Evolutionary conservation across 2,888 invertebrate species (phyloP).

Genomic region (Ormyrus nitidulus): DNA sequence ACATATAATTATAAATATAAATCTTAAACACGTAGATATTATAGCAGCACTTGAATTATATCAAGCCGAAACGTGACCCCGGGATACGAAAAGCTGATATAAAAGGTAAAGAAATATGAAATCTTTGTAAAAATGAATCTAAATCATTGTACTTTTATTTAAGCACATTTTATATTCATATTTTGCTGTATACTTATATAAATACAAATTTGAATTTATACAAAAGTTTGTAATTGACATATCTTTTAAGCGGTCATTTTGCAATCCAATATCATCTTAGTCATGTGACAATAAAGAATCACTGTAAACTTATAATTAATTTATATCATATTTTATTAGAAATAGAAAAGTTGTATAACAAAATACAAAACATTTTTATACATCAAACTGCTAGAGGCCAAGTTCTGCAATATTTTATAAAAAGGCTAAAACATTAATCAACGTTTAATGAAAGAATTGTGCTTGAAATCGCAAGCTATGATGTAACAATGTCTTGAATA

Average conservation of each 20-base stretch:
- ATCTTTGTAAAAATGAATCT: conserved; percentile 52
- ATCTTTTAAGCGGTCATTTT: conserved; percentile 58
- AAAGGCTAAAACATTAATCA: not conserved
- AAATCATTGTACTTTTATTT: conserved; percentile 54
- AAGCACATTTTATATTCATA: conserved; percentile 53
- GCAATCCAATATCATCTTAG: conserved; percentile 62
- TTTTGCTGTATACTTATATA: conserved; percentile 56
- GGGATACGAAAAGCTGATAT: conserved; percentile 37
- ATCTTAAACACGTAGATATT: conserved; percentile 38
- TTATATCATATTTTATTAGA: conserved; percentile 53
- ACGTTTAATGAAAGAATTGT: conserved; percentile 17
- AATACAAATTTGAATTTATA: conserved; percentile 63
- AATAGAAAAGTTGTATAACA: conserved; percentile 54
- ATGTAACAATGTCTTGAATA: conserved; percentile 4
- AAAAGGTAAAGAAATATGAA: conserved; percentile 44
- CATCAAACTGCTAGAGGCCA: conserved; percentile 7
- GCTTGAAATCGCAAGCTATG: conserved; percentile 26
- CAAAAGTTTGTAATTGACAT: conserved; percentile 65
- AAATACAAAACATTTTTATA: conserved; percentile 46
- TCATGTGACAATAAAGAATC: conserved; percentile 68
- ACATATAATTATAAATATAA: conserved; percentile 55
- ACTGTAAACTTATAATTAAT: conserved; percentile 57
- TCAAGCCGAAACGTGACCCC: conserved; percentile 48
- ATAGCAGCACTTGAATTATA: conserved; percentile 49
- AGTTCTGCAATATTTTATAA: conserved; percentile 20